Evolutionary conservation across 2,113 vertebrate species (phyloP).

Genomic region (Plotosus lineatus): DNA sequence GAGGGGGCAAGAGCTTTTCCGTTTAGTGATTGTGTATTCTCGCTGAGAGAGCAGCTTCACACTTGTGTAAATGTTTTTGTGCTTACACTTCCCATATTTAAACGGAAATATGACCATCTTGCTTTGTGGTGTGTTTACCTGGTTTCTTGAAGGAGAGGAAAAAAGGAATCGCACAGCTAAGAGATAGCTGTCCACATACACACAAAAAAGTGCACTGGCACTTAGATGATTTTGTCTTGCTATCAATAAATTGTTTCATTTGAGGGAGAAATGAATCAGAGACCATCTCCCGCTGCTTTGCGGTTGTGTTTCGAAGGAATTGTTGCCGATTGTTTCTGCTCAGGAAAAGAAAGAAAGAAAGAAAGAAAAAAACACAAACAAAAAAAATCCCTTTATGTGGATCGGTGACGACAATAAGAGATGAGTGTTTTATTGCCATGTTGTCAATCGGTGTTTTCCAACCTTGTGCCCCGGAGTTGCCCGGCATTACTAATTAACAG

Average conservation of each 20-base stretch:
- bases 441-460: constrained; percentile 63
- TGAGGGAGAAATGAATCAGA: constrained; percentile 96
- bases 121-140: constrained; percentile 97
- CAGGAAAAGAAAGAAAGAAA: constrained; percentile 51
- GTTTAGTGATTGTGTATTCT: constrained; percentile 91
- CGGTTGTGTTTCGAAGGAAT: constrained; percentile 75
- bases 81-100: constrained; percentile 95
- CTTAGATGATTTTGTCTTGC: constrained; percentile 93
- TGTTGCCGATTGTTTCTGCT: constrained; percentile 58
- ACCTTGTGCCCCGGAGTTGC: constrained; percentile 58
- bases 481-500: constrained; percentile 43
- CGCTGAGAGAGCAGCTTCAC: constrained; percentile 89
- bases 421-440: constrained; percentile 52
- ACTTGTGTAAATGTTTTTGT: constrained; percentile 96
- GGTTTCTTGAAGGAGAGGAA: constrained; percentile 87
- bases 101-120: constrained; percentile 90
- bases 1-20: constrained; percentile 79
- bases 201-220: constrained; percentile 80
- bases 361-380: no score
- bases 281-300: constrained; percentile 80
- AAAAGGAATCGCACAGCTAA: constrained; percentile 82
- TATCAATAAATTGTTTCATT: constrained; percentile 99
- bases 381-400: constrained; percentile 54
- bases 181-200: constrained; percentile 88
- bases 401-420: constrained; percentile 62